Base-by-base conservation (phyloP, 2,888 invertebrate genomes). In the Opisthograptis luteolata region DNA sequence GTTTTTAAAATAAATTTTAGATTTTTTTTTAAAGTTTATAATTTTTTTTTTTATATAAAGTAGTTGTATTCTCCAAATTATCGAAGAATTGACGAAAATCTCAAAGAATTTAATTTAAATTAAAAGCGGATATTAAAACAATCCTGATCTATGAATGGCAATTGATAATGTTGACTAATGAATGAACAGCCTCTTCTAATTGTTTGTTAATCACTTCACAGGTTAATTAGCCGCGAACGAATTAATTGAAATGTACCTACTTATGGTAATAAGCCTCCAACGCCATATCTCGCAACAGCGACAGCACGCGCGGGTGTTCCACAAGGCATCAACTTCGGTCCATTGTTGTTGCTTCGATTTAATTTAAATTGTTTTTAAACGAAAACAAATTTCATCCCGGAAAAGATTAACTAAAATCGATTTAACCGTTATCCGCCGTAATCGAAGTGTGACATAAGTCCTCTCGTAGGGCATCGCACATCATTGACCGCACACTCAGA, bases 241-340 rank as follows among this genome's bases (percentile, higher is more conserved):
- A 56, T 44, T 56, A 55, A 57, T 43, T 28, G 15, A 25, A 44
- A 27, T 40, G 37, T 30, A 59, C 59, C 75, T 81, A 85, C 84
- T 80, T 79, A 73, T 80, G 77, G 76, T 81, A 79, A 73, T 81
- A 79, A 53, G 81, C 79, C 68, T 83, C 84, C 64, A 83, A 77
- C 58, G 81, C 79, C 83, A 84, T 84, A 62, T 58, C 67, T 71
- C 60, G 46, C 68, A 59, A 56, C 46, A 48, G 54, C 58, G 55
- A 50, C 53, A 41, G 35, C 42, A 30, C 41, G 43, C 52, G 70
- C 57, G 52, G 84, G 81, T 80, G 84, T 83, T 58, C 78, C 87
- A 82, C 89, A 76, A 72, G 80, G 75, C 51, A 57, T 66, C 78
- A 79, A 71, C 72, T 68, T 67, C 54, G 66, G 74, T 76, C 79